A percentile compares a stretch with the other conserved stretches of the same genome.
Evolutionary conservation across 2,888 invertebrate species (phyloP).

Genomic region (Dilophus febrilis): DNA sequence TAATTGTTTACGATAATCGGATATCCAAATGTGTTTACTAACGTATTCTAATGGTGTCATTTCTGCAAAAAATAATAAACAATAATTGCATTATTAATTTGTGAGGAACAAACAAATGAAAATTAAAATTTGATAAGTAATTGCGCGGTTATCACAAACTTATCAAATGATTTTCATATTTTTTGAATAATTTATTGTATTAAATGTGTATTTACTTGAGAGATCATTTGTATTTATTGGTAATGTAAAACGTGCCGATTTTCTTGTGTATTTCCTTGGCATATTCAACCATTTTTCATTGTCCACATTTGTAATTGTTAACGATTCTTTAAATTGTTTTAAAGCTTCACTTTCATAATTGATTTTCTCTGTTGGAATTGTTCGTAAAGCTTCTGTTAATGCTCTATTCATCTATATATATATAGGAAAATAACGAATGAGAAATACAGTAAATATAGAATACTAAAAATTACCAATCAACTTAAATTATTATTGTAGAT

Average conservation of each 20-base stretch:
- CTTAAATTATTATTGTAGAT: no score
- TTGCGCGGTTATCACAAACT: no score
- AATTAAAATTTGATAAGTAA: no score
- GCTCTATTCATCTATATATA: constrained; percentile 23
- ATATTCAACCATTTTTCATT: constrained; percentile 44
- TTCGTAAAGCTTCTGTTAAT: constrained; percentile 14
- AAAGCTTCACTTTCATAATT: constrained; percentile 6
- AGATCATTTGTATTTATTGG: constrained; percentile 46
- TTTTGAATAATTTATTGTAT: neutral
- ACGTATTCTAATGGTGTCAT: constrained; percentile 56
- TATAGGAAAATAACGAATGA: neutral
- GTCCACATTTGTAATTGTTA: constrained; percentile 34
- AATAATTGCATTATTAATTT: no score
- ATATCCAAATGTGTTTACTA: constrained; percentile 44
- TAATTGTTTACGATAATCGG: constrained; percentile 35
- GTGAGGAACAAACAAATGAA: no score
- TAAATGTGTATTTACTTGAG: constrained; percentile 22
- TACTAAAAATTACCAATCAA: no score
- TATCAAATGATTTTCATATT: no score
- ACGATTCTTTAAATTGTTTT: constrained; percentile 19
- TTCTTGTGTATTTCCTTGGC: constrained; percentile 58
- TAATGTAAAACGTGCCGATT: constrained; percentile 56
- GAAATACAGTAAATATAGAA: no score
- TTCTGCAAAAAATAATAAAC: constrained; percentile 38
- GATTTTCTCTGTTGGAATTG: constrained; percentile 6